phyloP scores from a whole-genome alignment of 1,140 invertebrate genomes.

The Aphis gossypii region DNA sequence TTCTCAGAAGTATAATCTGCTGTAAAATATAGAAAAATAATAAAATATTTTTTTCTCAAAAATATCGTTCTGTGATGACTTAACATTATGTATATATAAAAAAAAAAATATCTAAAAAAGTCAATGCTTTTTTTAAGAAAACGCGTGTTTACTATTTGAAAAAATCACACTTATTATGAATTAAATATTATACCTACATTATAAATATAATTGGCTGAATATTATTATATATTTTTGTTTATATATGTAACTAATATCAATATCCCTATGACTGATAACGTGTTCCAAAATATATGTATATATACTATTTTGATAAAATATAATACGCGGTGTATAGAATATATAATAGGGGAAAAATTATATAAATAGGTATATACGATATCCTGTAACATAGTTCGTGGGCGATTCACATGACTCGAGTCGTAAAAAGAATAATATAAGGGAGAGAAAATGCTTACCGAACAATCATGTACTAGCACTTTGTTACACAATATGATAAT shows the following conservation, averaged over 20 bases:
- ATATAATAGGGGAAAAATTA: not conserved
- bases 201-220: too few relatives aligned
- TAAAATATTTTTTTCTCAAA: not conserved
- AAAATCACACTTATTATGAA: not conserved
- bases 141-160: not conserved
- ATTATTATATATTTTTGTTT: not conserved
- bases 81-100: not conserved
- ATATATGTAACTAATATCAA: not conserved
- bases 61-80: not conserved
- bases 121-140: not conserved
- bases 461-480: slow-evolving; percentile 50
- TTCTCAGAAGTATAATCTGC: too few relatives aligned
- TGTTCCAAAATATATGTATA: not conserved
- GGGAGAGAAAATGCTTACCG: slow-evolving; percentile 44
- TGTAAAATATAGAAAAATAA: too few relatives aligned
- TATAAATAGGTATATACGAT: not conserved
- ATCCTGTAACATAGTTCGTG: not conserved
- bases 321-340: not conserved
- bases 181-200: not conserved
- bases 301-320: not conserved
- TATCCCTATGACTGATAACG: not conserved
- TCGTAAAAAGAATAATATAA: slow-evolving; percentile 36
- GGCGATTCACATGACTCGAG: not conserved
- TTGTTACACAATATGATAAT: slow-evolving; percentile 57
- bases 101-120: not conserved